phyloP scores from a whole-genome alignment of 2,888 invertebrate genomes.

The Drosophila yooni region DNA sequence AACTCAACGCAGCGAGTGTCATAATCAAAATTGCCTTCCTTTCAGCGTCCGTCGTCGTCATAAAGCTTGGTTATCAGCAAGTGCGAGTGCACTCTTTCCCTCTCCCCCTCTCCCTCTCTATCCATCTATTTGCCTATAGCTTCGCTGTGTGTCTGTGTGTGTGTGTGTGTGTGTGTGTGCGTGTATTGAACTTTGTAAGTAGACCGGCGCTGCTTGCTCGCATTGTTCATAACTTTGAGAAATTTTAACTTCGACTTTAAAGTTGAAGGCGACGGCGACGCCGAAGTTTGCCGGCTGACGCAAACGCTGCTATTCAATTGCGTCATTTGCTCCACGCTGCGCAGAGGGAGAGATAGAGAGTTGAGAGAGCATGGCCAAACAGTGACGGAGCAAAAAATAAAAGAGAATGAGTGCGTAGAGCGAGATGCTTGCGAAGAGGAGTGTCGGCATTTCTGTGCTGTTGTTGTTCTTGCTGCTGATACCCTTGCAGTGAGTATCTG shows the following conservation, averaged over 20 bases:
- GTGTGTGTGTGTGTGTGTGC: constrained; percentile 12
- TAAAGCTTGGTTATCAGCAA: constrained; percentile 35
- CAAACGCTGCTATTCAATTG: constrained; percentile 63
- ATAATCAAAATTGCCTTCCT: constrained; percentile 16
- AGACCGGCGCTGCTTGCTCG: constrained; percentile 7
- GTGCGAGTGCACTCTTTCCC: constrained; percentile 5
- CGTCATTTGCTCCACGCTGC: constrained; percentile 50
- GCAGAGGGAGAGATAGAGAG: neutral
- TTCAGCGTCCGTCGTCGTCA: constrained; percentile 16
- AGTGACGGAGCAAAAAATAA: constrained; percentile 9
- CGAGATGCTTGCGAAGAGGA: constrained; percentile 9
- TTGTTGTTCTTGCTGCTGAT: neutral
- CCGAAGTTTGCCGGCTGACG: constrained; percentile 55
- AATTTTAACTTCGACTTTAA: constrained; percentile 44
- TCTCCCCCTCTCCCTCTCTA: too few species aligned
- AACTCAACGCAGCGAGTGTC: constrained; percentile 18
- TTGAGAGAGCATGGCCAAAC: constrained; percentile 1
- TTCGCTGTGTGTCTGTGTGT: constrained; percentile 1
- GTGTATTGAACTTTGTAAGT: constrained; percentile 45
- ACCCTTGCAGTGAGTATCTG: neutral
- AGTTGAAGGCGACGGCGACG: constrained; percentile 18
- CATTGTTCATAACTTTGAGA: constrained; percentile 33
- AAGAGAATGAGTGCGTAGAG: constrained; percentile 1
- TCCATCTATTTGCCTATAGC: neutral
- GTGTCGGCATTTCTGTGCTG: neutral